Evolutionary conservation across 2,888 invertebrate species (phyloP).

Genomic region (Protonemura montana): DNA sequence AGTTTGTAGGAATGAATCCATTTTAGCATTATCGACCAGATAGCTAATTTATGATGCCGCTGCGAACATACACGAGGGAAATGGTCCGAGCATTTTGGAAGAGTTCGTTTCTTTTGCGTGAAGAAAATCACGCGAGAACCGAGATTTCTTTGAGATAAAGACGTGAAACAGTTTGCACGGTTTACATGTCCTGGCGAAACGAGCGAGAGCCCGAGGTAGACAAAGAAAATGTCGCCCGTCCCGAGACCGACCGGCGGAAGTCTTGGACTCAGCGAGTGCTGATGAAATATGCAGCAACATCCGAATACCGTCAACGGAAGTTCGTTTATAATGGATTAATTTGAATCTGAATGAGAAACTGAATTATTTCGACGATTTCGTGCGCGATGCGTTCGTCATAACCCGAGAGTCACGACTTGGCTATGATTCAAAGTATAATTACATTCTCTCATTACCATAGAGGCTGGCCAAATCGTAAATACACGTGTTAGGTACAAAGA

Average conservation of each 20-base stretch:
- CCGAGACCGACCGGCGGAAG: background rate
- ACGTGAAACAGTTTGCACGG: too few relatives aligned
- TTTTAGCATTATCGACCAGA: too few relatives aligned
- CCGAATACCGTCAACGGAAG: background rate
- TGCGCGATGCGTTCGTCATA: background rate
- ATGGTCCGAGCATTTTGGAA: too few relatives aligned
- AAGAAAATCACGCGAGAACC: too few relatives aligned
- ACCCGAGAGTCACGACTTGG: background rate
- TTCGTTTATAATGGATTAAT: background rate
- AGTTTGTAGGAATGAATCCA: too few relatives aligned
- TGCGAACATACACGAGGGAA: too few relatives aligned
- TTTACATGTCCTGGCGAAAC: too few relatives aligned
- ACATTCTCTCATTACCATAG: background rate
- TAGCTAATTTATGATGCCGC: too few relatives aligned
- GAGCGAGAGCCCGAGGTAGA: too few relatives aligned
- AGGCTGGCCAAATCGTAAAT: background rate
- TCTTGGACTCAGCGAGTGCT: background rate
- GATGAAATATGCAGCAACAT: background rate
- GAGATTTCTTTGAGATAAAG: too few relatives aligned
- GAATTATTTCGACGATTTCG: background rate
- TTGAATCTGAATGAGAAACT: background rate
- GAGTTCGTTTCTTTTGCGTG: too few relatives aligned
- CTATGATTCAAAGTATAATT: background rate
- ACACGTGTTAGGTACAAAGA: background rate
- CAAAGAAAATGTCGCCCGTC: too few relatives aligned